These are phyloP conservation scores for Mionectes olivaceus DNA, from an alignment of 2,797 vertebrate species.

Conservation along the genomic window DNA sequence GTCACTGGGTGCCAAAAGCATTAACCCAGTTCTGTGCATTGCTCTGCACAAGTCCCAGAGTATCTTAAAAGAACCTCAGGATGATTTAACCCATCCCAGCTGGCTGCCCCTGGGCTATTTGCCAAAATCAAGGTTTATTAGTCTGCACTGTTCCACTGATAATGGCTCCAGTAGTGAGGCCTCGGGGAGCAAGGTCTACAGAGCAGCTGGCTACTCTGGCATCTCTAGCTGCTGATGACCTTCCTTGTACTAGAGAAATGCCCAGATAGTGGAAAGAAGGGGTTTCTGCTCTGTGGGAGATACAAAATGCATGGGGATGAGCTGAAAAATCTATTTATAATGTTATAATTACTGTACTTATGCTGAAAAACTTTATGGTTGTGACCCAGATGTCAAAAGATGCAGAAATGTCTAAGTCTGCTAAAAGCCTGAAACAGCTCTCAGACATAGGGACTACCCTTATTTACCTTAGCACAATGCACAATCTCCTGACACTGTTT, in stretches of 20 bases:
- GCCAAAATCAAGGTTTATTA: slow-evolving; percentile 59
- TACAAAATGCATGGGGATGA: background rate
- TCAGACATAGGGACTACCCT: background rate
- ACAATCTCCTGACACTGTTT: background rate
- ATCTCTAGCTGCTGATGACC: slow-evolving; percentile 25
- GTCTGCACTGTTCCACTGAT: background rate
- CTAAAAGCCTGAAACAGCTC: background rate
- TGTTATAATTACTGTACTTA: slow-evolving; percentile 18
- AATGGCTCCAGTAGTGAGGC: background rate
- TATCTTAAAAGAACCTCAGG: slow-evolving; percentile 2
- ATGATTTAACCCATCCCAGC: slow-evolving; percentile 12
- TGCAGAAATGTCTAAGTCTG: background rate
- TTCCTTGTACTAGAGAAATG: slow-evolving; percentile 21
- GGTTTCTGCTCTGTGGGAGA: slow-evolving; percentile 17
- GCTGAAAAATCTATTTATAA: slow-evolving; percentile 11
- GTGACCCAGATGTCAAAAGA: slow-evolving; percentile 20
- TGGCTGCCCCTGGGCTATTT: slow-evolving; percentile 46
- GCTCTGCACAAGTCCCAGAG: background rate
- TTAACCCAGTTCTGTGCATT: slow-evolving; percentile 28
- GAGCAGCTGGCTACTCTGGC: slow-evolving; percentile 56
- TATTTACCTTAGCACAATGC: background rate
- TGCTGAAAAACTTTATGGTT: background rate
- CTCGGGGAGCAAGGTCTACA: background rate
- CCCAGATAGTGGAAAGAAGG: slow-evolving; percentile 35
- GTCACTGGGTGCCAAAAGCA: background rate